Evolutionary conservation across 2,797 vertebrate genomes (phyloP), one percentile per base, ranked within the genome.

Genomic region (Erpetoichthys calabaricus): DNA sequence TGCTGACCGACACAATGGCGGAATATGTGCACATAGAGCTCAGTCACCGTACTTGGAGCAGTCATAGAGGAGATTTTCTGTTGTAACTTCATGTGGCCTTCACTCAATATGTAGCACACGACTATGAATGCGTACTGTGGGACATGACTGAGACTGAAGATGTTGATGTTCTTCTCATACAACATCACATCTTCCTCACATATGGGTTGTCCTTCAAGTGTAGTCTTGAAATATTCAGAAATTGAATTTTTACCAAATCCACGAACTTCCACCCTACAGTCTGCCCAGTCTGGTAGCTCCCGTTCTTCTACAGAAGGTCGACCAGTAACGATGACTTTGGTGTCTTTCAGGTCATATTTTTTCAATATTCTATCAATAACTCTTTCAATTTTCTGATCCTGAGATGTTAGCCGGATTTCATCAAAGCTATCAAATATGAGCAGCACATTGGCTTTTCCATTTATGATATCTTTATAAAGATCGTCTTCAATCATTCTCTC

Each of bases 111-210:
- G 25, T 61, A 73, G 46, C 5, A 53, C 8, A 60, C 65, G 54
- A 73, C 57, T 70, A 75, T 72, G 25, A 68, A 60, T 1, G 76
- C 73, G 45, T 73, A 72, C 67, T 73, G 58, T 3, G 75, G 76
- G 6, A 75, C 68, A 4, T 78, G 65, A 10, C 72, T 76, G 5
- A 78, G 72, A 64, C 70, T 70, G 1, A 74, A 63, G 57, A 78
- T 58, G 63, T 74, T 72, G 49, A 68, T 3, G 52, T 68, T 75
- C 42, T 49, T 64, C 44, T 55, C n/a, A n/a, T n/a, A n/a, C n/a
- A n/a, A n/a, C n/a, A n/a, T n/a, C n/a, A n/a, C n/a, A n/a, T n/a
- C n/a, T n/a, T 62, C n/a, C 51, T 53, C 52, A 3, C 56, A 43
- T 49, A 55, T 59, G 25, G n/a, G n/a, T n/a, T n/a, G n/a, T n/a